Conservation (phyloP, 2,113 vertebrate species). For the Menidia beryllina region DNA sequence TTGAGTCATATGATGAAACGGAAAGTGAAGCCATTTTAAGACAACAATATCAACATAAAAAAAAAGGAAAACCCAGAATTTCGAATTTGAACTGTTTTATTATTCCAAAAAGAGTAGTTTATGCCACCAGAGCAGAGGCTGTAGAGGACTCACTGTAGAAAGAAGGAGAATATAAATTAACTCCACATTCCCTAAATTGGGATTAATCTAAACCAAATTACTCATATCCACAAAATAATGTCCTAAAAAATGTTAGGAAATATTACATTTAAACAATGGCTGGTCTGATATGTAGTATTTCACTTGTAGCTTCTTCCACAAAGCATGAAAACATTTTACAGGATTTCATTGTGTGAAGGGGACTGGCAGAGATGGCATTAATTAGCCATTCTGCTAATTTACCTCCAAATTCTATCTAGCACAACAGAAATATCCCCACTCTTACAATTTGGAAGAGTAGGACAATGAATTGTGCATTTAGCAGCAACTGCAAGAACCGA, state of each 20-base stretch:
- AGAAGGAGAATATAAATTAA: slow-evolving; percentile 42
- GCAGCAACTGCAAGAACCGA: background rate
- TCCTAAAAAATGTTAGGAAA: background rate
- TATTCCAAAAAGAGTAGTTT: slow-evolving; percentile 83
- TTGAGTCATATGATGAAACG: background rate
- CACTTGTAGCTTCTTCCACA: no score
- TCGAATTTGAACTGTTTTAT: slow-evolving; percentile 83
- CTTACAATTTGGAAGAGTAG: slow-evolving; percentile 69
- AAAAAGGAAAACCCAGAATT: slow-evolving; percentile 1
- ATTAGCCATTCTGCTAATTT: slow-evolving; percentile 81
- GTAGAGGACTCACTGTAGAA: slow-evolving; percentile 95
- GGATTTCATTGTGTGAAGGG: slow-evolving; percentile 78
- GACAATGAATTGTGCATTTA: slow-evolving; percentile 82
- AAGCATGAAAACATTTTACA: background rate
- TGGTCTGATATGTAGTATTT: background rate
- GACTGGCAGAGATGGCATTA: slow-evolving; percentile 82
- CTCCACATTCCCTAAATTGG: background rate
- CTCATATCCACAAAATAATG: background rate
- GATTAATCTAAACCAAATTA: background rate
- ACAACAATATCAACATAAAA: background rate
- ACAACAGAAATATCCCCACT: slow-evolving; percentile 85
- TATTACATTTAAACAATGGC: background rate
- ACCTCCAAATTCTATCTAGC: slow-evolving; percentile 83
- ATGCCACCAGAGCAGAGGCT: slow-evolving; percentile 98
- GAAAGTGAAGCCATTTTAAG: background rate